Evolutionary conservation across 1,140 invertebrate species (phyloP).

Genomic region (Drosophila paulistorum): DNA sequence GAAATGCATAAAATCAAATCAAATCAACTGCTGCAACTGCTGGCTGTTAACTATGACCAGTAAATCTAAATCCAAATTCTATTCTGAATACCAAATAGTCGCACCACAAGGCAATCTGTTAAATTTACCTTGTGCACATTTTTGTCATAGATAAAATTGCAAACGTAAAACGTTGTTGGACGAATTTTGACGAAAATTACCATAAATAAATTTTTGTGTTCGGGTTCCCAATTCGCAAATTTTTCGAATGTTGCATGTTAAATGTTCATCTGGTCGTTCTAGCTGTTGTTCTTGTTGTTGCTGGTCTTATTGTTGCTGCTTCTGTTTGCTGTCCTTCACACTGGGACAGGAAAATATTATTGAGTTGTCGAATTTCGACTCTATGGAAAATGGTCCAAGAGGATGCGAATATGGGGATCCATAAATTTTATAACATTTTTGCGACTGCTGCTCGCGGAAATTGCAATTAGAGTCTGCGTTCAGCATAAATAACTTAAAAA

Average conservation of each 20-base stretch:
- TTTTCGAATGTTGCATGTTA: conserved; percentile 39
- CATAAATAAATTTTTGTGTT: conserved; percentile 68
- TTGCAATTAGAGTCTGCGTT: conserved; percentile 70
- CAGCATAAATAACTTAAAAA: conserved; percentile 72
- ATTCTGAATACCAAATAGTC: conserved; percentile 46
- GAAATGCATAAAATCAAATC: conserved; percentile 41
- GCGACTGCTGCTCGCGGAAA: conserved; percentile 65
- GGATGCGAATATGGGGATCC: conserved; percentile 6
- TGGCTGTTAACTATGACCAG: conserved; percentile 26
- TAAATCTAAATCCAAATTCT: conserved; percentile 41
- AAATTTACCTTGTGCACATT: conserved; percentile 67
- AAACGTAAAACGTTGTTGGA: conserved; percentile 26
- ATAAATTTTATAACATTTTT: conserved; percentile 75
- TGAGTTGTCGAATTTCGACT: conserved; percentile 51
- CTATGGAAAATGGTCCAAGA: conserved; percentile 19
- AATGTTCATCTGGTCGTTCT: conserved; percentile 24
- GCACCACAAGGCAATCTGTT: conserved; percentile 57
- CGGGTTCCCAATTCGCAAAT: conserved; percentile 8
- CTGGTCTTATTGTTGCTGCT: background rate
- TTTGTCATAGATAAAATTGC: conserved; percentile 49
- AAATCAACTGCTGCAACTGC: conserved; percentile 34
- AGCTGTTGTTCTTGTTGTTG: background rate
- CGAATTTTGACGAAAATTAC: conserved; percentile 67
- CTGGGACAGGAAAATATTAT: conserved; percentile 52
- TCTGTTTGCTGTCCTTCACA: background rate